Evolutionary conservation across 2,888 invertebrate species (phyloP).

Genomic region (Tachina grossa): DNA sequence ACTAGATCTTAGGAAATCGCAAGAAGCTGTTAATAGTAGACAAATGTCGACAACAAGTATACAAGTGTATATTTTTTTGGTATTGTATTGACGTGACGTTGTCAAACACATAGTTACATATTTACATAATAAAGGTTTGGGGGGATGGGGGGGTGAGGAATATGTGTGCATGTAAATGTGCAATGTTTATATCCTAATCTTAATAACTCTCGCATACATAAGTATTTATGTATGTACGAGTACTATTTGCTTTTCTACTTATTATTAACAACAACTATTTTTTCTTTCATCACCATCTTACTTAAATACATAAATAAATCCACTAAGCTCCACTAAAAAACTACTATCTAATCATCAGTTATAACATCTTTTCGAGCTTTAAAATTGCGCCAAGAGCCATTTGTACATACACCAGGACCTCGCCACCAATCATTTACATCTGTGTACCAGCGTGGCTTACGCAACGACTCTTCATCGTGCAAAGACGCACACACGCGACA

Average conservation of each 20-base stretch:
- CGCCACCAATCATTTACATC: slow-evolving; percentile 98
- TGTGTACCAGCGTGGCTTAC: slow-evolving; percentile 80
- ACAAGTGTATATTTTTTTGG: too few species aligned
- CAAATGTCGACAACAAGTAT: too few species aligned
- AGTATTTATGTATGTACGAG: not conserved
- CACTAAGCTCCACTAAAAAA: not conserved
- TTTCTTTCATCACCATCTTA: not conserved
- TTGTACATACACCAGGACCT: slow-evolving; percentile 90
- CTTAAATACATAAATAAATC: not conserved
- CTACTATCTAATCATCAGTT: slow-evolving; percentile 79
- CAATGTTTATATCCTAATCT: too few species aligned
- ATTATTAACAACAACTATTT: slow-evolving; percentile 23
- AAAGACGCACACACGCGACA: slow-evolving; percentile 86
- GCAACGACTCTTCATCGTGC: slow-evolving; percentile 83
- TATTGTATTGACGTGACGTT: too few species aligned
- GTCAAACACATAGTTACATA: too few species aligned
- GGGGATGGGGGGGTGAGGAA: too few species aligned
- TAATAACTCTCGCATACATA: too few species aligned
- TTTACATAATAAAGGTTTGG: too few species aligned
- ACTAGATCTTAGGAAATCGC: too few species aligned
- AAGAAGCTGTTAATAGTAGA: too few species aligned
- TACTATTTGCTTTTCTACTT: not conserved
- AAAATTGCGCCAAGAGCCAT: slow-evolving; percentile 87
- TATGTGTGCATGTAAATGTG: too few species aligned
- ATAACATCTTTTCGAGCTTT: slow-evolving; percentile 83